phyloP scores from a whole-genome alignment of 1,140 invertebrate species.

The Propsilocerus akamusi region DNA sequence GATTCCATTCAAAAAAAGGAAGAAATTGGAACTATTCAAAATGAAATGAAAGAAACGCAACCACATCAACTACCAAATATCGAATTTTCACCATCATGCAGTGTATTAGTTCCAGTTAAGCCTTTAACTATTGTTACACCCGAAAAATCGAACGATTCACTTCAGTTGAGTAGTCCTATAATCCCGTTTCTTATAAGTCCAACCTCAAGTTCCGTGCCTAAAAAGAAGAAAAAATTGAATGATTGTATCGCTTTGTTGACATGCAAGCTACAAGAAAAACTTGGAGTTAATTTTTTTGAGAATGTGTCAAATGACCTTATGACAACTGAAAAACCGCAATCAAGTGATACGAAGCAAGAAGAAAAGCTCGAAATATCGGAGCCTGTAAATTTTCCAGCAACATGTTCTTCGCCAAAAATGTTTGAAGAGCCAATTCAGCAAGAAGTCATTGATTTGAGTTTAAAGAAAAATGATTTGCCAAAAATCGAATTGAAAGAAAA shows the following conservation, averaged over 20 bases:
- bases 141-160: too few species aligned
- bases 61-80: too few species aligned
- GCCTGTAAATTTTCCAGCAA: slow-evolving; percentile 5
- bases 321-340: not conserved
- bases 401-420: slow-evolving; percentile 6
- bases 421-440: slow-evolving; percentile 8
- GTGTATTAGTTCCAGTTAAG: too few species aligned
- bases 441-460: slow-evolving; percentile 7
- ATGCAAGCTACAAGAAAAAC: slow-evolving; percentile 26
- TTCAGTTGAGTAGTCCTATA: slow-evolving; percentile 5
- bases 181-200: not conserved
- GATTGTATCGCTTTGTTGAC: slow-evolving; percentile 34
- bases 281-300: slow-evolving; percentile 8
- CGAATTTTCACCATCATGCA: too few species aligned
- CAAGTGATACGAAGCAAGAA: not conserved
- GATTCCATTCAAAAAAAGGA: too few species aligned
- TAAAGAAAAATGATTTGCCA: not conserved
- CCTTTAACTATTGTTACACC: too few species aligned
- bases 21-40: too few species aligned
- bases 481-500: not conserved
- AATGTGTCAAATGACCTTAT: not conserved
- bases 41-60: too few species aligned
- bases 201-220: slow-evolving; percentile 13
- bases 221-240: slow-evolving; percentile 26
- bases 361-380: not conserved